Evolutionary conservation across 1,140 invertebrate genomes (phyloP).

Genomic region (Orchesella cincta): DNA sequence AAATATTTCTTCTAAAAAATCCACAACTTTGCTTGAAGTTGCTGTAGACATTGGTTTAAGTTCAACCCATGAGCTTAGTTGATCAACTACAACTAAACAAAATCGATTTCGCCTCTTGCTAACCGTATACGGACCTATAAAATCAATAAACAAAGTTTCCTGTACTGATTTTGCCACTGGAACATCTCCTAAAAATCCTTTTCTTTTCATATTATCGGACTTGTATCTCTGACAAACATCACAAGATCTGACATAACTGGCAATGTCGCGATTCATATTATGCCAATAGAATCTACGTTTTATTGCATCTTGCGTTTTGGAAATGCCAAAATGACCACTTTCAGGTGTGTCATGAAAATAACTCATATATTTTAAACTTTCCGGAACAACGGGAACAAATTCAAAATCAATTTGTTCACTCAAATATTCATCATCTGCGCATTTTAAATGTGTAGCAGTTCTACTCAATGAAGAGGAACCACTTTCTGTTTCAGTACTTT

Average conservation of each 20-base stretch:
- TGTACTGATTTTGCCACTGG: neutral
- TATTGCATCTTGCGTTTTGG: conserved; percentile 28
- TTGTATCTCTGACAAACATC: conserved; percentile 16
- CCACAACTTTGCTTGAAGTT: conserved; percentile 51
- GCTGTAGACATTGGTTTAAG: conserved; percentile 49
- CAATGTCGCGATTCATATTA: conserved; percentile 31
- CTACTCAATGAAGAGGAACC: too few relatives aligned
- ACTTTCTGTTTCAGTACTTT: too few relatives aligned
- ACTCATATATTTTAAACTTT: neutral
- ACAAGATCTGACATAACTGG: conserved; percentile 32
- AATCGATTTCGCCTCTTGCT: neutral
- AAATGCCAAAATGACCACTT: conserved; percentile 13
- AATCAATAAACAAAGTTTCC: neutral
- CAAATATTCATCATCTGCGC: too few relatives aligned
- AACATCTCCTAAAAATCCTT: neutral
- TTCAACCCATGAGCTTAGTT: conserved; percentile 53
- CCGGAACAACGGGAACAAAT: neutral
- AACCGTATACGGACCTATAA: neutral
- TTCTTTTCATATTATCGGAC: neutral
- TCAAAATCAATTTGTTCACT: too few relatives aligned
- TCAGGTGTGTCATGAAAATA: conserved; percentile 36
- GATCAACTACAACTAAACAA: conserved; percentile 51
- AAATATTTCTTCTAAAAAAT: conserved; percentile 51
- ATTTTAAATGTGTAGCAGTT: too few relatives aligned
- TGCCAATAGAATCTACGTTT: conserved; percentile 29